Base-by-base conservation (phyloP, 2,888 invertebrate genomes). In the Drymonia ruficornis region DNA sequence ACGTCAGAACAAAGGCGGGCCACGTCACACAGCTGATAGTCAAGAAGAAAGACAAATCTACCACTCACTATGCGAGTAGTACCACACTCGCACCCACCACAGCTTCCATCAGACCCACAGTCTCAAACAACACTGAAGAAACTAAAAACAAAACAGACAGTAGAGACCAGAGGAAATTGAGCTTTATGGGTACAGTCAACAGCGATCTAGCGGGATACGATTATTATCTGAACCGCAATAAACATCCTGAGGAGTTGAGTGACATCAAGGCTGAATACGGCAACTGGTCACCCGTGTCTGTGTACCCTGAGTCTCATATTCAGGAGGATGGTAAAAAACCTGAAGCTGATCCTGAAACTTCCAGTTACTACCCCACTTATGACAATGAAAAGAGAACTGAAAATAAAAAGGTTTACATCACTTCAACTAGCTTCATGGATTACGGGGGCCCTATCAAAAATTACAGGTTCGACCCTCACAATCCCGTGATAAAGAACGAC, bases 11-110 rank as follows among this genome's bases (percentile, higher is more conserved):
- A 0, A 95, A 95, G 75, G 94, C 95, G 19, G 97, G 97, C 2
- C 95, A 95, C 56, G 87, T 96, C 23, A 96, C 97, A 0, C 96
- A 96, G 68, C 88, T 97, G 12, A 95, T 96, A 44, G 96, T 96
- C 6, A 96, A 96, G 82, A 94, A 95, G 73, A 93, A 95, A 58
- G 95, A 95, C 5, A 95, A 95, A 73, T 86, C 93, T 8, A 81
- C 87, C 55, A 74, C 87, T 19, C 61, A 75, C 19, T 57, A 77
- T 56, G 52, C 76, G 36, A 69, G 76, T 62, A 73, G 81, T 68
- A 83, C 86, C 0, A 85, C 81, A 9, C 58, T 74, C 6, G 66
- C 75, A 2, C 86, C 90, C 1, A 88, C 89, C 1, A 91, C 93
- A 0, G 83, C 76, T 34, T 80, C 86, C 18, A 63, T 85, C 16